Evolutionary conservation across 2,888 invertebrate genomes (phyloP).

Genomic region (Stictocephala bisonia): DNA sequence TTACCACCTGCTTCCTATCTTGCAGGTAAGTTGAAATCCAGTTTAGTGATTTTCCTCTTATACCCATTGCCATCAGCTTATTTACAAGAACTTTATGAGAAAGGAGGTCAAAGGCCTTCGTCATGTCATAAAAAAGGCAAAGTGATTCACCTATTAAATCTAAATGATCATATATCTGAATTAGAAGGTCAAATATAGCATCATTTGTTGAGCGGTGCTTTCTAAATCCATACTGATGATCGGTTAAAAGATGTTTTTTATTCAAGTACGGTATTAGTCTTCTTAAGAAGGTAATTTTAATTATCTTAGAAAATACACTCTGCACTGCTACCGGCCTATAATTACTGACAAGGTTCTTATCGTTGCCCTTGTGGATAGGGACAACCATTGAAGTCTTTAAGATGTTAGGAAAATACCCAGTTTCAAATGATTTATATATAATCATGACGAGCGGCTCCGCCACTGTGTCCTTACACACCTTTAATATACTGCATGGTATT

Average conservation of each 20-base stretch:
- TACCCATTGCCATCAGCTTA: conserved; percentile 15
- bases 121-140: too few species aligned
- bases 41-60: not conserved
- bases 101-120: conserved; percentile 30
- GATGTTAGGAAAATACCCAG: not conserved
- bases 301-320: conserved; percentile 33
- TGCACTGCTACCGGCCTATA: conserved; percentile 22
- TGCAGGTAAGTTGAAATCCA: conserved; percentile 23
- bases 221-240: conserved; percentile 27
- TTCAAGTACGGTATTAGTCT: not conserved
- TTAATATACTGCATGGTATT: conserved; percentile 14
- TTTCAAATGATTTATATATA: conserved; percentile 31
- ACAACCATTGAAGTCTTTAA: conserved; percentile 16
- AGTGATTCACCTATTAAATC: conserved; percentile 1
- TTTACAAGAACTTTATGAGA: not conserved
- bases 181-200: conserved; percentile 22
- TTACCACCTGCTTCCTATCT: not conserved
- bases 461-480: conserved; percentile 1
- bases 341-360: not conserved
- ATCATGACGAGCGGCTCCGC: not conserved
- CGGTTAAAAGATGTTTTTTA: not conserved
- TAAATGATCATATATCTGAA: conserved; percentile 21
- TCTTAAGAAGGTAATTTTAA: conserved; percentile 14
- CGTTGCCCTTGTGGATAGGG: conserved; percentile 9
- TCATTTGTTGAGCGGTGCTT: not conserved